These are phyloP conservation scores for Sylvicola fuscatus DNA, from an alignment of 2,888 invertebrate species.

Conservation along the genomic window DNA sequence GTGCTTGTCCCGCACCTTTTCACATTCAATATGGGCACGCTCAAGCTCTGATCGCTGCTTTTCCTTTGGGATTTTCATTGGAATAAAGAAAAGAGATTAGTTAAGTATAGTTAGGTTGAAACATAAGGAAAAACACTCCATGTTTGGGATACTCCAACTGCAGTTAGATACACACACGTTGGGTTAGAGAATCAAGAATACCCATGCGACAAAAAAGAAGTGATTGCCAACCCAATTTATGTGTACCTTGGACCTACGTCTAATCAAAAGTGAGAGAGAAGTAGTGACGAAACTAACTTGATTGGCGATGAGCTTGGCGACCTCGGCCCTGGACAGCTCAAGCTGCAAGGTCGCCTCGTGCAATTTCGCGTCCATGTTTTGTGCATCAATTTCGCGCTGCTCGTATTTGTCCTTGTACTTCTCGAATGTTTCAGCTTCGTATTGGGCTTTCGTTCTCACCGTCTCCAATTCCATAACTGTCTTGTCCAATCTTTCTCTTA, in stretches of 20 bases:
- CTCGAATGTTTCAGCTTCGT: conserved; percentile 49
- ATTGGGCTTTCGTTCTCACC: conserved; percentile 60
- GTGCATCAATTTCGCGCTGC: conserved; percentile 49
- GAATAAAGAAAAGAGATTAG: neutral
- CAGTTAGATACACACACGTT: too few relatives aligned
- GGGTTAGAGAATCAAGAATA: too few relatives aligned
- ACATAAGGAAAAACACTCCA: too few relatives aligned
- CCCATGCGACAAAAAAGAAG: neutral
- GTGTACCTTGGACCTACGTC: neutral
- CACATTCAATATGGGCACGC: conserved; percentile 70
- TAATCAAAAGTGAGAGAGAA: neutral
- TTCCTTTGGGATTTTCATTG: conserved; percentile 25
- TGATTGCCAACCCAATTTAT: neutral
- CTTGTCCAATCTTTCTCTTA: conserved; percentile 62
- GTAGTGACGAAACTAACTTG: conserved; percentile 21
- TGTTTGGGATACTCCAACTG: too few relatives aligned
- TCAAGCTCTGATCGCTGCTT: conserved; percentile 63
- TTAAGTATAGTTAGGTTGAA: too few relatives aligned
- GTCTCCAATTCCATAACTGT: conserved; percentile 60
- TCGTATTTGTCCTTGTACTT: conserved; percentile 60
- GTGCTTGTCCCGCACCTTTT: conserved; percentile 69
- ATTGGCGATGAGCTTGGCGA: conserved; percentile 45
- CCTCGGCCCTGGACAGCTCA: conserved; percentile 59
- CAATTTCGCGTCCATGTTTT: conserved; percentile 51
- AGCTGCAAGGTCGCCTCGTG: conserved; percentile 66